Evolutionary conservation across 2,888 invertebrate species (phyloP), one percentile per base, ranked within the genome.

Genomic region (Xestia xanthographa): DNA sequence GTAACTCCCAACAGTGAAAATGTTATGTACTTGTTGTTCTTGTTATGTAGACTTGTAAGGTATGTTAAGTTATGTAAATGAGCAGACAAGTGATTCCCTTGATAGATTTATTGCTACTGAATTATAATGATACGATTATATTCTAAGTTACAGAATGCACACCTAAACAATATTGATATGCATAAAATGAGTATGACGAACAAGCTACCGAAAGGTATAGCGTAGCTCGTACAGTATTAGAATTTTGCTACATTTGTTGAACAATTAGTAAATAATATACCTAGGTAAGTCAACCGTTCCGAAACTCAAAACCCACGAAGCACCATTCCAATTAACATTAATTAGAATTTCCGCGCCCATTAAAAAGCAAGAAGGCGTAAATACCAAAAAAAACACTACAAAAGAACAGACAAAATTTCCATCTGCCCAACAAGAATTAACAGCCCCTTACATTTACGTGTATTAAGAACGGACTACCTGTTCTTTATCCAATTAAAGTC

Each of bases 401-500:
- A 8, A 4, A 56, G 43, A 48, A 76, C 73, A 56, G 72, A 62
- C 41, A 12, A 58, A 77, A 76, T 75, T 75, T 74, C 66, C 66
- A 66, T 87, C 74, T 60, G 60, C 48, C 72, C 82, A 72, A 69
- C 68, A 83, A 73, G 80, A 82, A 81, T 85, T 83, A 87, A 86
- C 83, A 80, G 75, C 66, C 73, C 66, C 67, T 70, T 71, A 86
- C 77, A 79, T 80, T 72, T 84, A 76, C 75, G 69, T 72, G 50
- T 77, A 83, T 82, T 72, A 79, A 72, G 77, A 81, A 62, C 48
- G 26, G 73, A 77, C 48, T 71, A 87, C 79, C 80, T 82, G 74
- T 78, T 85, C 77, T 82, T 79, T 79, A 82, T 86, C 78, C 84
- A 88, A 87, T 83, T 86, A 86, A 82, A 83, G 65, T 20, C 68